A percentile compares a stretch with the other conserved stretches of the same genome.
Conservation (phyloP, 2,888 invertebrate genomes). For the Stictocephala bisonia region DNA sequence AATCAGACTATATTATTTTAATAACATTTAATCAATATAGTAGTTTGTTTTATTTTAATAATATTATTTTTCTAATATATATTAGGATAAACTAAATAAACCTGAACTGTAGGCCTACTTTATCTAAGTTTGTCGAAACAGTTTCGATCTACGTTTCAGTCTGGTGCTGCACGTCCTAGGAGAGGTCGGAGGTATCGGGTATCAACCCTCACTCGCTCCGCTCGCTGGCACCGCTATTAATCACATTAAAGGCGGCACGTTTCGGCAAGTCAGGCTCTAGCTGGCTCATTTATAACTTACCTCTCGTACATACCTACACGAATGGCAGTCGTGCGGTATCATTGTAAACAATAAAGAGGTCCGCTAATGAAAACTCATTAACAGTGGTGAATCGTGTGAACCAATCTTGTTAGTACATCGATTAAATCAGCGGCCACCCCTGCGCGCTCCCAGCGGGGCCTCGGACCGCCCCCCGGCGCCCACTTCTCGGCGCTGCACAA, state of each 20-base stretch:
- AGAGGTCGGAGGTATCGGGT: background rate
- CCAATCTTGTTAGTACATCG: slow-evolving; percentile 37
- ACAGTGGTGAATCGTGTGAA: slow-evolving; percentile 16
- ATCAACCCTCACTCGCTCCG: background rate
- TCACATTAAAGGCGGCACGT: background rate
- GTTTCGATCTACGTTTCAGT: too few relatives aligned
- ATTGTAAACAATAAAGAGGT: slow-evolving; percentile 19
- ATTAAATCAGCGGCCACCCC: slow-evolving; percentile 18
- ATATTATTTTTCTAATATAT: too few relatives aligned
- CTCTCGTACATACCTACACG: background rate
- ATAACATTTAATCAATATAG: too few relatives aligned
- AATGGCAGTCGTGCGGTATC: background rate
- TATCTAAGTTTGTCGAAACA: too few relatives aligned
- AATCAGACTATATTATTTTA: too few relatives aligned
- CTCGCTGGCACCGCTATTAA: background rate
- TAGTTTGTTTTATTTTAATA: too few relatives aligned
- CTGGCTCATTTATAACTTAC: background rate
- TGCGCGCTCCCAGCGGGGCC: background rate
- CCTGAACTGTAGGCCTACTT: too few relatives aligned
- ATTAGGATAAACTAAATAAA: too few relatives aligned
- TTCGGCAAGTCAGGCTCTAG: background rate
- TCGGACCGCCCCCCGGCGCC: too few relatives aligned
- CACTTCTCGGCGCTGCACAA: too few relatives aligned
- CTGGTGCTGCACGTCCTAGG: too few relatives aligned
- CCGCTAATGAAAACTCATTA: slow-evolving; percentile 32